phyloP scores from a whole-genome alignment of 2,113 vertebrate species.

The Lethenteron reissneri region DNA sequence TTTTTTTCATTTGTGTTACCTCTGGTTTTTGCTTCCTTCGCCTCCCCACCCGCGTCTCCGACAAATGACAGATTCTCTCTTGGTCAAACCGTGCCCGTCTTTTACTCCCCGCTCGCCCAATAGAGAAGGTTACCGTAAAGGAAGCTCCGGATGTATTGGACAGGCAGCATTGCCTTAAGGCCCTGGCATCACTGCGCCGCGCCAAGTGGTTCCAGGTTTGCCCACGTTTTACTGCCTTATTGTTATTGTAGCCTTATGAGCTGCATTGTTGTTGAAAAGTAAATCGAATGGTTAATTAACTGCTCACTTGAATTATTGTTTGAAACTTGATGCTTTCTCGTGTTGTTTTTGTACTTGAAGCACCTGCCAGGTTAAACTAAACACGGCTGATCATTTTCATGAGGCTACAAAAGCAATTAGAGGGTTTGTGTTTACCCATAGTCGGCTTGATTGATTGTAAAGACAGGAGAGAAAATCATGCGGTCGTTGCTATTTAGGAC shows the following conservation, averaged over 20 bases:
- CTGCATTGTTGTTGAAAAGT: conserved; percentile 8
- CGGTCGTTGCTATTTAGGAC: too few species aligned
- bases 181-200: conserved; percentile 99
- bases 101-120: conserved; percentile 46
- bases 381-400: conserved; percentile 21
- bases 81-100: conserved; percentile 48
- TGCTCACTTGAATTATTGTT: too few species aligned
- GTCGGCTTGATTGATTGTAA: too few species aligned
- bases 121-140: conserved; percentile 83
- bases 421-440: too few species aligned
- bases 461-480: too few species aligned
- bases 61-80: conserved; percentile 12
- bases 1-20: too few species aligned
- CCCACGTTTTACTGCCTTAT: conserved; percentile 55
- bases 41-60: too few species aligned
- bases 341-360: too few species aligned
- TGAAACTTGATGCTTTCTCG: too few species aligned
- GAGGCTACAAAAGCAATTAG: conserved; percentile 45
- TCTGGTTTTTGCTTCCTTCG: too few species aligned
- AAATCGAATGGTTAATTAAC: too few species aligned
- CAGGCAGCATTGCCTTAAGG: conserved; percentile 98
- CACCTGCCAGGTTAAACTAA: too few species aligned
- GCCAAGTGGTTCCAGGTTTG: conserved; percentile 99
- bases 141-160: conserved; percentile 93
- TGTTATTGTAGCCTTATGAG: conserved; percentile 53